Base-by-base conservation (phyloP, 2,797 vertebrate species). In the Sebastes cheni region DNA sequence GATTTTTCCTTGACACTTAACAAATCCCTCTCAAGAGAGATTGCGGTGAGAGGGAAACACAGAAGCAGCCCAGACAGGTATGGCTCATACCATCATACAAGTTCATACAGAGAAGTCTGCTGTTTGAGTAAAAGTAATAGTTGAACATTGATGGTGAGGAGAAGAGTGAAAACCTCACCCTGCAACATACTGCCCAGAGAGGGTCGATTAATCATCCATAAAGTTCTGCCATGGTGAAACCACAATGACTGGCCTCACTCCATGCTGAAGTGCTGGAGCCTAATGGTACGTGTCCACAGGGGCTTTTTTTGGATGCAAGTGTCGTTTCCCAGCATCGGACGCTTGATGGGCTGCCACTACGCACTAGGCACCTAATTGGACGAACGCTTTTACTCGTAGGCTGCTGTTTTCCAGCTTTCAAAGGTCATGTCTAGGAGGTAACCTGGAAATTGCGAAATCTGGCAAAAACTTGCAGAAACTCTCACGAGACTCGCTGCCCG, bases 1-100 rank as follows among this genome's bases (percentile, higher is more conserved):
- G 7, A 79, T 80, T 34, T 72, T 39, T 52, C n/a, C 14, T 62
- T 76, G 71, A 64, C 58, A 64, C 65, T 70, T 74, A 25, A 42
- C n/a, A 69, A 79, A 84, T 73, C 22, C 55, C n/a, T 65, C 59
- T 59, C 55, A 10, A 34, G 68, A 50, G 56, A 59, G 14, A 32
- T 64, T 39, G 20, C 1, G 5, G 27, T 23, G 69, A 7, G 5
- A 4, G 16, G 9, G 22, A 54, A 46, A 70, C 11, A 59, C 16
- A 59, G 30, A 74, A 13, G 58, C 54, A 74, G 22, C 62, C 32
- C 5, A 46, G 20, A 67, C 61, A 32, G 56, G 20, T 39, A 14
- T 5, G 16, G 16, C 34, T 80, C 14, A 27, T 22, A 5, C 8
- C 42, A 30, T 25, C 18, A 16, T 72, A n/a, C 23, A 20, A 62